These are phyloP conservation scores for Drosophila subobscura DNA, from an alignment of 1,140 invertebrate genomes.

Conservation along the genomic window DNA sequence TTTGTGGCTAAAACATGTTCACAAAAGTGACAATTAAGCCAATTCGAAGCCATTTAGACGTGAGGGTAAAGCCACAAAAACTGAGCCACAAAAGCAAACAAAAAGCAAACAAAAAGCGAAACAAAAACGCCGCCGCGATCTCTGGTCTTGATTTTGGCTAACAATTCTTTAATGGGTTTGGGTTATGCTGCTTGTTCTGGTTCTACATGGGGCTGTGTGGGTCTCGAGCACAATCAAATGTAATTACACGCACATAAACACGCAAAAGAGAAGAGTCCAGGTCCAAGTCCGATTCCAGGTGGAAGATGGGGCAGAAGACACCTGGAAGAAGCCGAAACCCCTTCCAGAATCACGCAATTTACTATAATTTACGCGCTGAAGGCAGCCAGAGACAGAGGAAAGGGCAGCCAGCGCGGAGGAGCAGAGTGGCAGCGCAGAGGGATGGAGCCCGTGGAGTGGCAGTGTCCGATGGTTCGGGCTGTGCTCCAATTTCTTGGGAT, in stretches of 20 bases:
- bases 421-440: constrained; percentile 14
- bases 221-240: constrained; percentile 61
- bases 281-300: constrained; percentile 7
- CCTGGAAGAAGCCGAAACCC: constrained; percentile 38
- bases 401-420: background rate
- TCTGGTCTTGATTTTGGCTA: constrained; percentile 43
- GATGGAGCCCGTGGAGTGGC: background rate
- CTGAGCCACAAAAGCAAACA: constrained; percentile 24
- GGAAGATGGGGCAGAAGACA: constrained; percentile 23
- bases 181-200: no score
- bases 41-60: constrained; percentile 77
- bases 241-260: constrained; percentile 82
- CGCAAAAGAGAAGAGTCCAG: constrained; percentile 56
- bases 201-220: no score
- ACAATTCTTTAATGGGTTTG: constrained; percentile 61
- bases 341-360: constrained; percentile 74
- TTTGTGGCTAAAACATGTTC: constrained; percentile 70
- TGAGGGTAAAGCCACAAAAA: background rate
- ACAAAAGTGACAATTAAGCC: constrained; percentile 78
- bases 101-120: constrained; percentile 12
- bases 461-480: background rate
- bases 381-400: no score
- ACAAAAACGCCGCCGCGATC: constrained; percentile 13
- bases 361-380: constrained; percentile 64
- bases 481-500: constrained; percentile 68